Base-by-base conservation (phyloP, 2,888 invertebrate species). In the Frankliniella intonsa region DNA sequence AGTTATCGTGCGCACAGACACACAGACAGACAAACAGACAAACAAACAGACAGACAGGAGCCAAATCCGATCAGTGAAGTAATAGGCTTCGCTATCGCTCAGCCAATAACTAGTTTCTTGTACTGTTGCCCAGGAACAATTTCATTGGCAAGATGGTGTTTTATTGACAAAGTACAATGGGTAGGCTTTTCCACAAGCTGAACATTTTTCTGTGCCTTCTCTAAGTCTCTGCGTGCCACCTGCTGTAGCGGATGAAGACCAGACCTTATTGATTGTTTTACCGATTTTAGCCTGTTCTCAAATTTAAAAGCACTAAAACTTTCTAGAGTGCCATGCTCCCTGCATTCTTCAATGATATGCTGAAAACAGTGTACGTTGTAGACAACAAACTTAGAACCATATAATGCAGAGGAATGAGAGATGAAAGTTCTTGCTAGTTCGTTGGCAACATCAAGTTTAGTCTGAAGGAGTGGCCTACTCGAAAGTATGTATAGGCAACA, bases 401-500 rank as follows among this genome's bases (percentile, higher is more conserved):
- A 81, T 10, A 81, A 11, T 25, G 62, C 19, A 11, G 81, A 62
- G 10, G 81, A n/a, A 76, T 81, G 69, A 38, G 65, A 49, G 12
- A 81, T 79, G 49, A 81, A 69, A 38, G 50, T 17, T 25, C 50
- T 25, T 22, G 65, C 49, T 17, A 51, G 17, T 25, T 80, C 50
- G 12, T 49, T 80, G 7, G 38, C 62, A 17, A 62, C 17, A 14
- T 82, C 82, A 3, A 51, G 55, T 19, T 82, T 80, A 3, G 50
- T n/a, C 38, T 5, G 27, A 9, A 49, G 50, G 10, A 69, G 49
- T 8, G 19, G 38, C 49, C 65, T 81, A 81, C 79, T 81, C 19
- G 38, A 38, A 3, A 76, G 19, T 9, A 76, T 81, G 27, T 50
- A 69, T 19, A 55, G 3, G 10, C 65, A 62, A 65, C 25, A 14